A percentile compares a stretch with the other conserved stretches of the same genome.
phyloP scores from a whole-genome alignment of 2,797 vertebrate genomes.

The Halcyon smyrnensis region DNA sequence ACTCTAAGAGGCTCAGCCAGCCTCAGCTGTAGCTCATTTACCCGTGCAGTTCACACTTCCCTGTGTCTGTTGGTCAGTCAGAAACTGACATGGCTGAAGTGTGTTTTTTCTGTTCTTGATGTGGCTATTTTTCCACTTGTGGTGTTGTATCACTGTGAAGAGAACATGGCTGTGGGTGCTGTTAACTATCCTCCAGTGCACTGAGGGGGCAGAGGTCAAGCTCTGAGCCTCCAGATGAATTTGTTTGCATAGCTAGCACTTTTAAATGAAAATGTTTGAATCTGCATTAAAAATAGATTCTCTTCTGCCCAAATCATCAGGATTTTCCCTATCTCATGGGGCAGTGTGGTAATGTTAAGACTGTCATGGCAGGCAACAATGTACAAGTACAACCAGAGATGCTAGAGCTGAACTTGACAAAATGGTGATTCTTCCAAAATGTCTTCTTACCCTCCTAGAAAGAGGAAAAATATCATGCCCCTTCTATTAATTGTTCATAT shows the following conservation, averaged over 20 bases:
- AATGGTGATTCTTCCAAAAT: neutral
- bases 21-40: neutral
- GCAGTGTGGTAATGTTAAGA: neutral
- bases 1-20: neutral
- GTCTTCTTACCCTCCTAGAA: neutral
- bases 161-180: rapidly evolving
- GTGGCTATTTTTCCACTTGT: neutral
- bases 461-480: neutral
- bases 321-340: rapidly evolving
- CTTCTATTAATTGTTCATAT: neutral
- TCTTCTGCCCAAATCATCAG: neutral
- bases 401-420: neutral
- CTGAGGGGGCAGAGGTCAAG: rapidly evolving
- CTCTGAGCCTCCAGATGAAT: neutral
- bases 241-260: neutral
- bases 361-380: neutral
- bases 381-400: neutral
- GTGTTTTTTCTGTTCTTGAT: rapidly evolving
- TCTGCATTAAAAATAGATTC: neutral
- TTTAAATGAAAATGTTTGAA: neutral
- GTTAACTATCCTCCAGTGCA: rapidly evolving
- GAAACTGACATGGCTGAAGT: neutral
- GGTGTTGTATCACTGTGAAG: neutral
- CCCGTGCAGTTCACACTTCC: neutral
- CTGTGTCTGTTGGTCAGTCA: no score